Evolutionary conservation across 2,888 invertebrate genomes (phyloP), one percentile per base, ranked within the genome.

Genomic region (Ophioninae sp.): DNA sequence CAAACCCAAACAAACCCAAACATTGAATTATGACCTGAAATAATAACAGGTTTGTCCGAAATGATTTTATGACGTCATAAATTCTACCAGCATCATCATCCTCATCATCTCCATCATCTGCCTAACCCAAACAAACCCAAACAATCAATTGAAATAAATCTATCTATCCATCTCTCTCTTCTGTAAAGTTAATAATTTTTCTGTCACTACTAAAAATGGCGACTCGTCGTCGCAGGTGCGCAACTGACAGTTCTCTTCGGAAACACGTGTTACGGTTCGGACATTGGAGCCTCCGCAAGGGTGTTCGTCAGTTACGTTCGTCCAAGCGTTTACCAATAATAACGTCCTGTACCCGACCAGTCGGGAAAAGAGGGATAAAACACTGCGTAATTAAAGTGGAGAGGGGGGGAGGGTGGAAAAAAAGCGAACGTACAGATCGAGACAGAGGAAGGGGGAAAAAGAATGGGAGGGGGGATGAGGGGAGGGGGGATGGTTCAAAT

Each of bases 241-340:
- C 23, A 30, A 8, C 58, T 20, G 56, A 41, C 20, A 69, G 65
- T 61, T 41, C 13, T 71, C 65, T 20, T 64, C 51, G 76, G 67
- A 39, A 22, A 77, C 63, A 73, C 73, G 73, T 83, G 77, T 83
- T 83, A 83, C 72, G 77, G 76, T 72, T 72, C 69, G 77, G 74
- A 83, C 77, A 80, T 69, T 73, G 74, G 77, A 74, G 77, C 76
- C 77, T 74, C 73, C 77, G 74, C 74, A 77, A 74, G 68, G 30
- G 73, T 80, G 74, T 77, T 77, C 83, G 63, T 64, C 77, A 77
- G 69, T 80, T 76, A 80, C 68, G 80, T 69, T 83, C 80, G 67
- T 67, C 64, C 80, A 73, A 83, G 83, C 83, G 73, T 77, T 80
- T 77, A 80, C 83, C 83, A 83, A 83, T 83, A 80, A 83, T 80